Conservation (phyloP, 2,888 invertebrate genomes). For the Synanthedon andrenaeformis region DNA sequence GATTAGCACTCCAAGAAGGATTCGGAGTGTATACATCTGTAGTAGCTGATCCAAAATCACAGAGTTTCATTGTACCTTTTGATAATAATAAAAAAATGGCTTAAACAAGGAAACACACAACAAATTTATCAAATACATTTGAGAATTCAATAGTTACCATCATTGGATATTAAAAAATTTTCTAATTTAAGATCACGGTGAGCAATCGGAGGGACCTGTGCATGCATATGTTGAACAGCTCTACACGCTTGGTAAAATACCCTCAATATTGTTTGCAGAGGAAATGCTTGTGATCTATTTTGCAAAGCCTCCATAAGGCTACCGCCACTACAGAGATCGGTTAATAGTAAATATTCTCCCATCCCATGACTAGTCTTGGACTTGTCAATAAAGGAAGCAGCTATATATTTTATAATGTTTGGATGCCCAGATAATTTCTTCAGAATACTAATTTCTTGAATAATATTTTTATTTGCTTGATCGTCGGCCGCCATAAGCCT, state of each 20-base stretch:
- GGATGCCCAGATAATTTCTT: slow-evolving; percentile 93
- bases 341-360: slow-evolving; percentile 91
- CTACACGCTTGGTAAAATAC: slow-evolving; percentile 92
- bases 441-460: slow-evolving; percentile 85
- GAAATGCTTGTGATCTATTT: slow-evolving; percentile 71
- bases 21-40: slow-evolving; percentile 85
- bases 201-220: slow-evolving; percentile 88
- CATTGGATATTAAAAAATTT: slow-evolving; percentile 89
- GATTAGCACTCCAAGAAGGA: slow-evolving; percentile 91
- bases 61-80: slow-evolving; percentile 83
- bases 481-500: slow-evolving; percentile 86
- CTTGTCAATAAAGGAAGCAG: slow-evolving; percentile 85
- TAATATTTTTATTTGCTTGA: slow-evolving; percentile 81
- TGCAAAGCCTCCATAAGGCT: slow-evolving; percentile 76
- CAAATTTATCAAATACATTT: background rate
- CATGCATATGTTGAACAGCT: slow-evolving; percentile 95
- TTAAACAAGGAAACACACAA: background rate
- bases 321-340: slow-evolving; percentile 92
- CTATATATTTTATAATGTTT: slow-evolving; percentile 90
- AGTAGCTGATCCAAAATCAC: slow-evolving; percentile 98
- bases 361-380: slow-evolving; percentile 83
- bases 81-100: slow-evolving; percentile 7
- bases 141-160: slow-evolving; percentile 65
- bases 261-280: slow-evolving; percentile 78
- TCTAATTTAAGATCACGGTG: slow-evolving; percentile 98